Conservation (phyloP, 2,888 invertebrate species). For the Melinopterus prodromus region DNA sequence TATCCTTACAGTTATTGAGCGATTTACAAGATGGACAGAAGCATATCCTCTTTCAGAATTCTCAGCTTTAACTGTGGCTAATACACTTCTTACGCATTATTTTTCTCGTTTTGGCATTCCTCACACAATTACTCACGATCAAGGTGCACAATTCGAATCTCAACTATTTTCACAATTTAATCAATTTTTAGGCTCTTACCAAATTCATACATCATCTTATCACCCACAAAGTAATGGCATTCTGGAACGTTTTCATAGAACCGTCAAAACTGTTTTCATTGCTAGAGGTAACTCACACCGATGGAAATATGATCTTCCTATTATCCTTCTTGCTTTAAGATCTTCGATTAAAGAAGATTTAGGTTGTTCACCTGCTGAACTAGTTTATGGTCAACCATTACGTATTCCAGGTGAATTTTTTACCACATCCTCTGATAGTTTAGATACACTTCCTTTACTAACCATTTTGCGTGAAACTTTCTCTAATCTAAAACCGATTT, state of each 20-base stretch:
- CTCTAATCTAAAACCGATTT: background rate
- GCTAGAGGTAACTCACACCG: conserved; percentile 26
- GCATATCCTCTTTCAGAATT: conserved; percentile 51
- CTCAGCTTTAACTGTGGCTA: conserved; percentile 46
- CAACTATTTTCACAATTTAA: conserved; percentile 39
- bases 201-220: conserved; percentile 41
- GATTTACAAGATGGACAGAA: conserved; percentile 50
- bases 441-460: background rate
- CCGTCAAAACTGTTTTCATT: conserved; percentile 38
- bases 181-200: conserved; percentile 37
- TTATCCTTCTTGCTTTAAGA: conserved; percentile 35
- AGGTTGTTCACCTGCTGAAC: conserved; percentile 27
- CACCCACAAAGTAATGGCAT: conserved; percentile 42
- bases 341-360: conserved; percentile 33
- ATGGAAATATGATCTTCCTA: conserved; percentile 38
- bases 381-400: conserved; percentile 29
- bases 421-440: conserved; percentile 17
- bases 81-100: conserved; percentile 47
- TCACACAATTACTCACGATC: conserved; percentile 49
- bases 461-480: background rate
- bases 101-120: conserved; percentile 51
- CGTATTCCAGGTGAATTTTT: conserved; percentile 36
- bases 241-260: conserved; percentile 41
- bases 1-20: conserved; percentile 49
- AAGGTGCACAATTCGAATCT: conserved; percentile 49